Percentiles rank a stretch among this genome's conserved stretches.
Evolutionary conservation across 2,113 vertebrate species (phyloP).

Genomic region (Maccullochella peelii): DNA sequence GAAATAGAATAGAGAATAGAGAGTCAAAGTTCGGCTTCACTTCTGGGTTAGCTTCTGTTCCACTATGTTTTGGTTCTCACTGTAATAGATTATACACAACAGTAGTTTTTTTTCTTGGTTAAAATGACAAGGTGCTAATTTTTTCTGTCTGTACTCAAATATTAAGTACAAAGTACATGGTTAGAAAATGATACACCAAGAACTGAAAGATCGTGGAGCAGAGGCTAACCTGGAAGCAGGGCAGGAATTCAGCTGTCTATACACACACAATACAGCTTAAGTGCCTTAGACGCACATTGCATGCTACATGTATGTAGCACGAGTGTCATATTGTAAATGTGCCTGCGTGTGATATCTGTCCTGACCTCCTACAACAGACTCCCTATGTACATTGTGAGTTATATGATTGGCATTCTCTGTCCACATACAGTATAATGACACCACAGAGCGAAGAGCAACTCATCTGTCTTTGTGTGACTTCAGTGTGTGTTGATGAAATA

Average conservation of each 20-base stretch:
- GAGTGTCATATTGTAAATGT: conserved; percentile 76
- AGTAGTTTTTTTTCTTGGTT: background rate
- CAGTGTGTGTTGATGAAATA: conserved; percentile 35
- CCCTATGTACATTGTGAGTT: conserved; percentile 1
- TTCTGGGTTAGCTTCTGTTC: conserved; percentile 63
- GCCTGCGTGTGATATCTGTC: conserved; percentile 75
- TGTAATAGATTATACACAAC: background rate
- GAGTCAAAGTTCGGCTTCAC: conserved; percentile 17
- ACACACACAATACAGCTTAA: background rate
- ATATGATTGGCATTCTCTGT: conserved; percentile 58
- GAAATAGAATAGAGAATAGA: conserved; percentile 28
- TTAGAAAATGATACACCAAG: background rate
- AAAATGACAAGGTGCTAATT: background rate
- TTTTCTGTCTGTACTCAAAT: background rate
- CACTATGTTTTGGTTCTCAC: conserved; percentile 27
- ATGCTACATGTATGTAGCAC: conserved; percentile 85
- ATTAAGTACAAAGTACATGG: background rate
- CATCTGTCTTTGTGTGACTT: conserved; percentile 60
- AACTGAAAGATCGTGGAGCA: conserved; percentile 54
- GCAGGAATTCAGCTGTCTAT: conserved; percentile 26
- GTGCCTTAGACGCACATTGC: conserved; percentile 63
- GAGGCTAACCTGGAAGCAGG: conserved; percentile 55
- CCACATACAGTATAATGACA: conserved; percentile 42
- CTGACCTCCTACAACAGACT: conserved; percentile 32
- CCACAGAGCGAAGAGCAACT: conserved; percentile 23